These are phyloP conservation scores for Cheilinus undulatus DNA, from an alignment of 2,113 vertebrate genomes.

Conservation along the genomic window DNA sequence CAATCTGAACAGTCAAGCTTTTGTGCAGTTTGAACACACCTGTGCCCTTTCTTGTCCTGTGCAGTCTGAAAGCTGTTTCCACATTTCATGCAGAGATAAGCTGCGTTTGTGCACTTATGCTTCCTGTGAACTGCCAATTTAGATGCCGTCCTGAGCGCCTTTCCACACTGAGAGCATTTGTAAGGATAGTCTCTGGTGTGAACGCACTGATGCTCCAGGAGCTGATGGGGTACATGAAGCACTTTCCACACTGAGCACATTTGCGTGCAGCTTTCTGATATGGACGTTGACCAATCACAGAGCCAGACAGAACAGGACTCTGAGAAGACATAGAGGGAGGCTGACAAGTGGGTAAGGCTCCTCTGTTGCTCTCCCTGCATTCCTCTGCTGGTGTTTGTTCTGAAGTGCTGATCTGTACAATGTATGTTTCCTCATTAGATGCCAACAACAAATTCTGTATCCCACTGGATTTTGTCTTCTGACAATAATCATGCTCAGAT, in stretches of 20 bases:
- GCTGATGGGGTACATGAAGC: slow-evolving; percentile 60
- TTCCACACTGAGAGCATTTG: slow-evolving; percentile 69
- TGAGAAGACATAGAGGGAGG: slow-evolving; percentile 25
- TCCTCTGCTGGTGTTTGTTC: not conserved
- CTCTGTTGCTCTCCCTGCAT: not conserved
- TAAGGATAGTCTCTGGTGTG: slow-evolving; percentile 67
- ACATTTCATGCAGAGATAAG: slow-evolving; percentile 66
- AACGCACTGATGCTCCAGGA: slow-evolving; percentile 61
- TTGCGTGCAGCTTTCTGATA: slow-evolving; percentile 54
- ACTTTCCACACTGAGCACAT: slow-evolving; percentile 62
- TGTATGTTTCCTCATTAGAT: slow-evolving; percentile 8
- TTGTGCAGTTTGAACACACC: slow-evolving; percentile 28
- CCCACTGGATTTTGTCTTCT: not conserved
- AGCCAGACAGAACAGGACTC: not conserved
- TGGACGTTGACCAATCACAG: not conserved
- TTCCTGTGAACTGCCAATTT: slow-evolving; percentile 61
- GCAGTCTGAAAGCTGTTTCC: slow-evolving; percentile 48
- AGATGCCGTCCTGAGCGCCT: slow-evolving; percentile 53
- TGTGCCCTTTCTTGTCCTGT: slow-evolving; percentile 53
- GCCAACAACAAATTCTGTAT: not conserved
- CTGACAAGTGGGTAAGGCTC: not conserved
- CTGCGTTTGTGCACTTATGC: slow-evolving; percentile 56
- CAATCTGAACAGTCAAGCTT: slow-evolving; percentile 66
- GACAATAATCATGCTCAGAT: not conserved
- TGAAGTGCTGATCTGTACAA: not conserved